phyloP scores from a whole-genome alignment of 37 sponge, comb jelly and placozoan species.

The Spongilla lacustris region DNA sequence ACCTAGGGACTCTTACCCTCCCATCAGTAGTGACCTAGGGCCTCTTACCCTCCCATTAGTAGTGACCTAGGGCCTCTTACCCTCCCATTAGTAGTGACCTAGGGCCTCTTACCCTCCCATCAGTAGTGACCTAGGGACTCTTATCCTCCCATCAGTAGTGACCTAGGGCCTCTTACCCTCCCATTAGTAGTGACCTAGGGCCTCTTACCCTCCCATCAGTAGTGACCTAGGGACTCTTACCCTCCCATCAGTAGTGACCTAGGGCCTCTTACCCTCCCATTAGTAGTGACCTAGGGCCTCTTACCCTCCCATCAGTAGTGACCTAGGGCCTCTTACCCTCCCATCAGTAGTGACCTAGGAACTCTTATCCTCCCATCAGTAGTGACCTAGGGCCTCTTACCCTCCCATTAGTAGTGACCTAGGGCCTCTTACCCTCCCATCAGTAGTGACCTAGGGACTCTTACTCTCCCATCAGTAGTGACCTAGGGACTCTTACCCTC shows the following conservation, averaged over 20 bases:
- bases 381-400: slow-evolving; percentile 81
- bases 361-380: slow-evolving; percentile 62
- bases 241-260: neutral
- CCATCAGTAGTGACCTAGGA: neutral
- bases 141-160: neutral
- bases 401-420: neutral
- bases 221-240: neutral
- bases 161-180: slow-evolving; percentile 68
- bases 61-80: no score
- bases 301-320: neutral
- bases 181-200: slow-evolving; percentile 75
- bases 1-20: slow-evolving; percentile 58
- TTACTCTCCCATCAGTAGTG: slow-evolving; percentile 70
- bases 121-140: neutral
- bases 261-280: slow-evolving; percentile 63
- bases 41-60: neutral
- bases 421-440: neutral
- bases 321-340: neutral
- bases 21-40: neutral
- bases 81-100: slow-evolving; percentile 71
- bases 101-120: slow-evolving; percentile 2
- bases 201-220: neutral
- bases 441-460: no score
- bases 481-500: slow-evolving; percentile 58
- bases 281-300: slow-evolving; percentile 80